A percentile compares a stretch with the other conserved stretches of the same genome.
Evolutionary conservation across 2,888 invertebrate genomes (phyloP).

Genomic region (Andrena hattorfiana): DNA sequence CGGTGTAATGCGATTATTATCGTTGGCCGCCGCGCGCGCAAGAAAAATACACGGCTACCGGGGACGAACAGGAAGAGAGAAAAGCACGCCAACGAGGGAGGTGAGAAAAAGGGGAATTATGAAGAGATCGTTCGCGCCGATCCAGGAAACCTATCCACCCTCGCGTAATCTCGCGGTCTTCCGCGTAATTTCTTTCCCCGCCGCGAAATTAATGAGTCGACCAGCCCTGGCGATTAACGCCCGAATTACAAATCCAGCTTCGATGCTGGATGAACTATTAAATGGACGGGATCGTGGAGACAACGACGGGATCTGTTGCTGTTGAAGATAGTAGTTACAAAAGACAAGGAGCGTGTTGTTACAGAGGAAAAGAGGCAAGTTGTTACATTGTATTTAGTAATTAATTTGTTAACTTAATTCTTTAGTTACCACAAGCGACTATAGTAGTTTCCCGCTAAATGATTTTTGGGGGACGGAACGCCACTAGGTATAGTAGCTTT

Average conservation of each 20-base stretch:
- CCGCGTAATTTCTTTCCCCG: conserved; percentile 38
- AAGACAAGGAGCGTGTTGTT: too few species aligned
- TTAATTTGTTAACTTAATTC: too few species aligned
- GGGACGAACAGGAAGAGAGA: not conserved
- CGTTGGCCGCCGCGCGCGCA: conserved; percentile 30
- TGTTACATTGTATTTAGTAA: too few species aligned
- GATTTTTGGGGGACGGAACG: too few species aligned
- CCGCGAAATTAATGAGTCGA: conserved; percentile 27
- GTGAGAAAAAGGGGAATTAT: conserved; percentile 15
- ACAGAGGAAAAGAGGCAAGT: too few species aligned
- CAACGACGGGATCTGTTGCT: too few species aligned
- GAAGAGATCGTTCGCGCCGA: conserved; percentile 19
- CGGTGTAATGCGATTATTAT: conserved; percentile 54
- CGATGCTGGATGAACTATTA: too few species aligned
- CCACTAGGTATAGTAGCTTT: too few species aligned
- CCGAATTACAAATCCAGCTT: conserved; percentile 27
- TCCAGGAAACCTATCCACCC: conserved; percentile 8
- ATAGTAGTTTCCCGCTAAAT: too few species aligned
- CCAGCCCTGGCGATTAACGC: conserved; percentile 28
- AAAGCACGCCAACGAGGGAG: not conserved
- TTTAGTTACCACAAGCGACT: too few species aligned
- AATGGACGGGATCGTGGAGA: too few species aligned
- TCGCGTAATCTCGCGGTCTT: conserved; percentile 25
- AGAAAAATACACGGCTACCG: conserved; percentile 33
- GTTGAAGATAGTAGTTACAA: too few species aligned